These are phyloP conservation scores for Halictus ligatus DNA, from an alignment of 2,888 invertebrate genomes.

Conservation along the genomic window DNA sequence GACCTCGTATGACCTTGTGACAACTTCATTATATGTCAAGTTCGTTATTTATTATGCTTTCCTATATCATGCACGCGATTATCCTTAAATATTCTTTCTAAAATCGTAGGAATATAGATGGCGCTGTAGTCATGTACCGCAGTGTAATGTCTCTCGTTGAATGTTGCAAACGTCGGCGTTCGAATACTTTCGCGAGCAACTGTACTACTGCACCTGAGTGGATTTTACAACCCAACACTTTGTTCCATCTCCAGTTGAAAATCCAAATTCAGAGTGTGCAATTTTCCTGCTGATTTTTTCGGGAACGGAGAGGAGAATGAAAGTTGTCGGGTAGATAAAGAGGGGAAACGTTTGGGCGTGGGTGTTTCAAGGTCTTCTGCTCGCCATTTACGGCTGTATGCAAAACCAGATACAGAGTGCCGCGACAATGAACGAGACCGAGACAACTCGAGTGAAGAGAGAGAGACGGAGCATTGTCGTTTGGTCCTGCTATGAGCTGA, in stretches of 20 bases:
- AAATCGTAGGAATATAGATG: background rate
- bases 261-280: background rate
- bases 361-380: constrained; percentile 82
- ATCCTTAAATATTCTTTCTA: background rate
- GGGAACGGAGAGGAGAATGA: background rate
- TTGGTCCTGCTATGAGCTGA: background rate
- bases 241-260: background rate
- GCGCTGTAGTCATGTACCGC: background rate
- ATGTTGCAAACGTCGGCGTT: background rate
- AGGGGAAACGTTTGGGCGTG: constrained; percentile 75
- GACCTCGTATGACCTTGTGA: too few species aligned
- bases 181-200: background rate
- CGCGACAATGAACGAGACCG: constrained; percentile 33
- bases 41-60: background rate
- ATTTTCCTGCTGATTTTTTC: background rate
- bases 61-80: too few species aligned
- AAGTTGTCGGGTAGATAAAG: background rate
- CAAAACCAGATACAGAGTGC: constrained; percentile 51
- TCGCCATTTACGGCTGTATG: constrained; percentile 78
- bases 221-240: background rate
- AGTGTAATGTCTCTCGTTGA: background rate
- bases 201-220: background rate
- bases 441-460: constrained; percentile 11
- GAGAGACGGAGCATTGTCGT: background rate
- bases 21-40: too few species aligned